Percentiles rank a stretch among this genome's conserved stretches.
phyloP scores from a whole-genome alignment of 2,888 invertebrate genomes.

The Crioceris asparagi region DNA sequence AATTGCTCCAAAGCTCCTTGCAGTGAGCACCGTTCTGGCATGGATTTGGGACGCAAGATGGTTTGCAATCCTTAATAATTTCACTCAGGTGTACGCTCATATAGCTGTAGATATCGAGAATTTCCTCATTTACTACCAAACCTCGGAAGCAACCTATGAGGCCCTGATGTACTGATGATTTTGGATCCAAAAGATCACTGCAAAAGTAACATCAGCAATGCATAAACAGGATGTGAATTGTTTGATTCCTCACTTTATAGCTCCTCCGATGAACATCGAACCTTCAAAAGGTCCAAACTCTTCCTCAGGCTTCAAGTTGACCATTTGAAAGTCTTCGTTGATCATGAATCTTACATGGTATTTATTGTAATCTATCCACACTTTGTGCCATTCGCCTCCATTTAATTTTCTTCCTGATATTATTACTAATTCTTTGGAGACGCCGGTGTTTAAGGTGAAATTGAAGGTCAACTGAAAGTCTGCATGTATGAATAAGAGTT shows the following conservation, averaged over 20 bases:
- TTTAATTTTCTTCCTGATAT: slow-evolving; percentile 74
- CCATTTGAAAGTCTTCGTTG: slow-evolving; percentile 81
- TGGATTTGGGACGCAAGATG: slow-evolving; percentile 88
- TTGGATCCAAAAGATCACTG: slow-evolving; percentile 65
- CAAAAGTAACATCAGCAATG: too few relatives aligned
- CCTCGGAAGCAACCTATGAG: slow-evolving; percentile 91
- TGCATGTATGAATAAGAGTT: slow-evolving; percentile 23
- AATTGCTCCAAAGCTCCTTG: slow-evolving; percentile 86
- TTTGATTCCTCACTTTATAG: slow-evolving; percentile 70
- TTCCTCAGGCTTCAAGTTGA: slow-evolving; percentile 71
- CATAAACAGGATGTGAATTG: too few relatives aligned
- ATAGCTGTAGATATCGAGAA: slow-evolving; percentile 83
- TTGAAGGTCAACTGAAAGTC: slow-evolving; percentile 83
- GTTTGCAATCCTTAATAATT: slow-evolving; percentile 87
- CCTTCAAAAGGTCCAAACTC: slow-evolving; percentile 89
- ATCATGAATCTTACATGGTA: slow-evolving; percentile 90
- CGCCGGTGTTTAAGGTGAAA: slow-evolving; percentile 77
- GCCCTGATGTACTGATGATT: slow-evolving; percentile 76
- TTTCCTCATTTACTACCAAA: slow-evolving; percentile 82
- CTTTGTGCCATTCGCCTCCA: slow-evolving; percentile 92
- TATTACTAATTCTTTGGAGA: slow-evolving; percentile 70
- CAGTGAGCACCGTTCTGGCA: slow-evolving; percentile 86
- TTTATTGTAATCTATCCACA: slow-evolving; percentile 91
- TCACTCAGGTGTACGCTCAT: slow-evolving; percentile 86
- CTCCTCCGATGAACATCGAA: slow-evolving; percentile 88